Evolutionary conservation across 2,888 invertebrate species (phyloP).

Genomic region (Lycaena phlaeas): DNA sequence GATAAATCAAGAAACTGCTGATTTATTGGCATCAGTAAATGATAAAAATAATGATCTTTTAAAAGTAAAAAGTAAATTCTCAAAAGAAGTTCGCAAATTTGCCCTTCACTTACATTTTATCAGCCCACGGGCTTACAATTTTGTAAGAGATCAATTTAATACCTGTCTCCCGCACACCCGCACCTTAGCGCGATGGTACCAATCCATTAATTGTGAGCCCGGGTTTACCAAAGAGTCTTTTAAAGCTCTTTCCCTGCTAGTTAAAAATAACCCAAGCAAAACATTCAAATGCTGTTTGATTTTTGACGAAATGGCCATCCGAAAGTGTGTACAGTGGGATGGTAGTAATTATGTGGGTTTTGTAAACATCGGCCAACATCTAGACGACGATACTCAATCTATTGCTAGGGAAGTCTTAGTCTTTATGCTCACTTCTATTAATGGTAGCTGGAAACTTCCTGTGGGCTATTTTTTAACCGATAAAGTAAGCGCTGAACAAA

Average conservation of each 20-base stretch:
- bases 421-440: background rate
- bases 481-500: background rate
- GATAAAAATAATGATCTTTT: no score
- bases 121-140: background rate
- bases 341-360: background rate
- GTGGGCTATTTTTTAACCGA: background rate
- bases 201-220: background rate
- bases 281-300: background rate
- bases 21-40: no score
- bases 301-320: background rate
- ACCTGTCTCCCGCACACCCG: background rate
- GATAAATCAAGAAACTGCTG: no score
- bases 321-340: background rate
- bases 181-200: background rate
- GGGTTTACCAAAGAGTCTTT: background rate
- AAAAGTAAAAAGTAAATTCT: background rate
- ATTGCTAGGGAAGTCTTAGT: background rate
- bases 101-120: background rate
- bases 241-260: background rate
- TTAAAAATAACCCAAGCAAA: background rate
- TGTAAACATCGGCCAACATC: background rate
- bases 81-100: background rate
- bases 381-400: background rate
- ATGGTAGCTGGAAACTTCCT: background rate
- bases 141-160: background rate